These are phyloP conservation scores for Sebastes vulpes DNA, from an alignment of 2,797 vertebrate genomes.

Conservation along the genomic window DNA sequence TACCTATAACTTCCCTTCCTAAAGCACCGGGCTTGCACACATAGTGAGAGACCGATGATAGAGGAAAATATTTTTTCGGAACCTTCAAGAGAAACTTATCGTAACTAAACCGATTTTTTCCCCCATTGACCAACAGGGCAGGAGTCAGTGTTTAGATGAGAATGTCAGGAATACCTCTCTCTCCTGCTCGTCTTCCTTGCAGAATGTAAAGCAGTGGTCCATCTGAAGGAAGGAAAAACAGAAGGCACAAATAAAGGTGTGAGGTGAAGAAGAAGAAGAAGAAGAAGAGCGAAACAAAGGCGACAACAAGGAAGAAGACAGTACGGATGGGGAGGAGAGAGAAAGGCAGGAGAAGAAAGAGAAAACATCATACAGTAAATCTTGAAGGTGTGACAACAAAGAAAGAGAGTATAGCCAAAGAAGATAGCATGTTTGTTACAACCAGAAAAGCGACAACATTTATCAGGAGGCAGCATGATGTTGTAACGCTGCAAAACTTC, in stretches of 20 bases:
- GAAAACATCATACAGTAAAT: background rate
- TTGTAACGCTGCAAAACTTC: background rate
- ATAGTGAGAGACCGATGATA: background rate
- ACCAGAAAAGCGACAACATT: background rate
- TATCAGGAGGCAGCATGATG: background rate
- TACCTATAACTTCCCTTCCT: slow-evolving; percentile 62
- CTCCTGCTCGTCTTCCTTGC: slow-evolving; percentile 80
- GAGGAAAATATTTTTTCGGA: background rate
- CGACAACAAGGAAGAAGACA: background rate
- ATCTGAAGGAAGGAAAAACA: slow-evolving; percentile 77
- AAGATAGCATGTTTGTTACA: background rate
- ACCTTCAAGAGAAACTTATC: background rate
- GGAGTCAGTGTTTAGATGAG: background rate
- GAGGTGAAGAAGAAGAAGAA: background rate
- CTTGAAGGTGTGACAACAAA: background rate
- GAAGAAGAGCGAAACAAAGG: background rate
- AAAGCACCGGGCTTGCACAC: slow-evolving; percentile 36
- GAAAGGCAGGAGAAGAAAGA: background rate
- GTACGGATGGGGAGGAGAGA: background rate
- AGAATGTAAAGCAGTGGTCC: slow-evolving; percentile 90
- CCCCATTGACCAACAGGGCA: no score
- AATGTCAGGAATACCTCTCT: slow-evolving; percentile 84
- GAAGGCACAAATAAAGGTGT: background rate
- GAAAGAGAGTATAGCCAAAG: background rate
- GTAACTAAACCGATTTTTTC: no score